A percentile compares a stretch with the other conserved stretches of the same genome.
Conservation (phyloP, 2,888 invertebrate species). For the Cremastinae sp. region DNA sequence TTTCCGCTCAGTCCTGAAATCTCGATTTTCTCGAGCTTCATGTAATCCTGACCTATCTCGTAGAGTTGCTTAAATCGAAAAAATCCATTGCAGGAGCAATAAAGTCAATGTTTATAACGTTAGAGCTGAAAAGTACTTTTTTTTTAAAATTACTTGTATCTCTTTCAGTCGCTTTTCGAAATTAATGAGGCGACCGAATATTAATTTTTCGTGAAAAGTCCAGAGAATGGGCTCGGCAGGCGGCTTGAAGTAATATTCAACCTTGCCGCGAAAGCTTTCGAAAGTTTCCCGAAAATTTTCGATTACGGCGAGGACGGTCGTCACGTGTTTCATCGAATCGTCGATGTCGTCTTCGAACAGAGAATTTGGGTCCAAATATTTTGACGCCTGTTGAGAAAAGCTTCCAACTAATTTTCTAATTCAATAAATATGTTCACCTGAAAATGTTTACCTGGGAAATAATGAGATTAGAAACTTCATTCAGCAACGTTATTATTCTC, state of each 20-base stretch:
- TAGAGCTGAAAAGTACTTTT: no score
- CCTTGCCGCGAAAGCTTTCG: conserved; percentile 82
- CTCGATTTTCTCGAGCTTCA: conserved; percentile 93
- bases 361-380: conserved; percentile 88
- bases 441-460: conserved; percentile 84
- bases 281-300: conserved; percentile 83
- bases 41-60: conserved; percentile 89
- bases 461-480: conserved; percentile 90
- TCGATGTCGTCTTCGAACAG: conserved; percentile 94
- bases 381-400: conserved; percentile 81
- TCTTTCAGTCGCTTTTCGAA: conserved; percentile 85
- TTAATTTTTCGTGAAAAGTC: conserved; percentile 88
- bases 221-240: conserved; percentile 84
- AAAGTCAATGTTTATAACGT: no score
- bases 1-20: conserved; percentile 87
- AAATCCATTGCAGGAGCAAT: no score
- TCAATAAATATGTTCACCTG: conserved; percentile 12
- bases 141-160: conserved; percentile 83
- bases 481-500: conserved; percentile 85
- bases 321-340: conserved; percentile 86
- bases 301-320: conserved; percentile 81
- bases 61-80: conserved; percentile 83
- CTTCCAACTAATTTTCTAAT: no score
- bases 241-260: conserved; percentile 82
- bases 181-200: conserved; percentile 86